Percentiles rank a stretch among this genome's conserved stretches.
Evolutionary conservation across 1,140 invertebrate species (phyloP).

Genomic region (Euwallacea similis): DNA sequence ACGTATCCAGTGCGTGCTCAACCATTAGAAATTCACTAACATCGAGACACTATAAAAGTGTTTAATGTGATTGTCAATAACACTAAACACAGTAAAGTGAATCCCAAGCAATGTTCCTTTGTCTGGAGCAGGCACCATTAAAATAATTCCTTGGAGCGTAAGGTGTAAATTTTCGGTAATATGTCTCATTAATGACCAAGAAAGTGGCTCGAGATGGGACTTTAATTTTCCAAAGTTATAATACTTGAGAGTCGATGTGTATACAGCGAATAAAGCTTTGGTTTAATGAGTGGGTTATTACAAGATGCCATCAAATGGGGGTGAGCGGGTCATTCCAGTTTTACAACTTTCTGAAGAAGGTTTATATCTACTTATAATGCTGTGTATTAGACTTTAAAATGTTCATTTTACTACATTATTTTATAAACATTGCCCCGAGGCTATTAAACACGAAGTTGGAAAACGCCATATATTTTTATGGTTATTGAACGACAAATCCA

Average conservation of each 20-base stretch:
- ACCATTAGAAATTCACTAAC: too few species aligned
- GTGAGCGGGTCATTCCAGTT: constrained; percentile 40
- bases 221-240: constrained; percentile 21
- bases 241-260: constrained; percentile 18
- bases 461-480: constrained; percentile 53
- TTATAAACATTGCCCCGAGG: constrained; percentile 52
- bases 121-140: too few species aligned
- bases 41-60: too few species aligned
- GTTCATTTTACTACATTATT: constrained; percentile 53
- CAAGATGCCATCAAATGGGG: constrained; percentile 34
- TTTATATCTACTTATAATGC: constrained; percentile 52
- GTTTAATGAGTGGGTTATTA: constrained; percentile 35
- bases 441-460: constrained; percentile 54
- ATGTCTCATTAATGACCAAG: constrained; percentile 3
- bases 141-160: too few species aligned
- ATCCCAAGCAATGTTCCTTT: too few species aligned
- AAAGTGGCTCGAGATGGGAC: not conserved
- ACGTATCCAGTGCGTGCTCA: too few species aligned
- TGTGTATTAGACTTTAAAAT: constrained; percentile 52
- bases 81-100: too few species aligned
- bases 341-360: constrained; percentile 49
- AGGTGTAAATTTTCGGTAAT: too few species aligned
- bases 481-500: constrained; percentile 54
- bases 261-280: constrained; percentile 30
- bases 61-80: too few species aligned